phyloP scores from a whole-genome alignment of 1,140 invertebrate genomes.

The Lamellibrachia luymesi region DNA sequence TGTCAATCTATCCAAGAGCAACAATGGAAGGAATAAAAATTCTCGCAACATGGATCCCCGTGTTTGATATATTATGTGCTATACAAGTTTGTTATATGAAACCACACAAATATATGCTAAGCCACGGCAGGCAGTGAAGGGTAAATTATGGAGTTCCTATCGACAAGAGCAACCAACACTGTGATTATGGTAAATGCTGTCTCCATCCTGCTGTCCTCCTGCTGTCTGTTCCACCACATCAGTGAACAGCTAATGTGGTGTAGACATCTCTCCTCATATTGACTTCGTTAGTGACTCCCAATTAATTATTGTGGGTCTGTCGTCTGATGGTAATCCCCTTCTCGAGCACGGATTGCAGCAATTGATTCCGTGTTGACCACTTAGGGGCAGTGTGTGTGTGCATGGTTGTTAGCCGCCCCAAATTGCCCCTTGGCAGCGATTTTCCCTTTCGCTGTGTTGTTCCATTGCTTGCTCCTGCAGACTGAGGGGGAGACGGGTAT shows the following conservation, averaged over 20 bases:
- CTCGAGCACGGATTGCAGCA: background rate
- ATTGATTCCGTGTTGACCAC: background rate
- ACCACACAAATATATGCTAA: background rate
- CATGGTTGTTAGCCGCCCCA: background rate
- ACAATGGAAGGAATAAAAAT: background rate
- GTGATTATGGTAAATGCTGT: background rate
- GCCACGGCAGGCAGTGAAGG: background rate
- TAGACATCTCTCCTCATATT: background rate
- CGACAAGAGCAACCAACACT: background rate
- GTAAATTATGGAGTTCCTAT: background rate
- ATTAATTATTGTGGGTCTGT: constrained; percentile 5
- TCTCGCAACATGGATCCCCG: background rate
- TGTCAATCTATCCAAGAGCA: background rate
- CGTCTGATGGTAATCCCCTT: background rate
- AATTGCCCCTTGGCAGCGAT: background rate
- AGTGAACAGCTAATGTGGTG: background rate
- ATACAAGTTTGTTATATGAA: background rate
- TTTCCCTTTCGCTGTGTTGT: background rate
- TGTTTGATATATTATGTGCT: background rate
- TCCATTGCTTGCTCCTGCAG: background rate
- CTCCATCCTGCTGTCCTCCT: too few relatives aligned
- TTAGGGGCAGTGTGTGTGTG: background rate
- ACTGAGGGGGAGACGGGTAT: background rate
- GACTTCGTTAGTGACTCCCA: background rate
- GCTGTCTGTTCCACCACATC: background rate